Evolutionary conservation across 2,113 vertebrate species (phyloP), one percentile per base, ranked within the genome.

Genomic region (Xenopus borealis): DNA sequence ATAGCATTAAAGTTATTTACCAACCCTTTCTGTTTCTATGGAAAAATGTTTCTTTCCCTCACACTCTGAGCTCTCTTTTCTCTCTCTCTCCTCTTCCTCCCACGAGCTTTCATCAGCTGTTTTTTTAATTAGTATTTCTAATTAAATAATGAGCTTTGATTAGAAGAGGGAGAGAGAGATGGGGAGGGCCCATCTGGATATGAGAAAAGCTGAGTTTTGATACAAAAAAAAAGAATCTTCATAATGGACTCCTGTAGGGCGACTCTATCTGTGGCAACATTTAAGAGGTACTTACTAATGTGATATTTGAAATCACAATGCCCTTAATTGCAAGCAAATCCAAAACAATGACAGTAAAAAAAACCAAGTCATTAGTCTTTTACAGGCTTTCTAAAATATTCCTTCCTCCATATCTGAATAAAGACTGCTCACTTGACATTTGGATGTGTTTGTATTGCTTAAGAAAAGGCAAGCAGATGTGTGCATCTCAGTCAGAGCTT

Each of bases 111-210:
- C 47, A 63, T 77, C 74, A 77, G 74, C 74, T 77, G 66, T 57
- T 77, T 77, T 76, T 76, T 77, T 77, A 77, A 77, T 77, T 77
- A 77, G 67, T 55, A 57, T 77, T 77, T 63, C 74, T 77, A 77
- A 77, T 77, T 77, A 77, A 77, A 77, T 77, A 77, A 77, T 77
- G 59, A 77, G 67, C 23, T 33, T 30, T 77, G 74, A 77, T 77
- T 40, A 77, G 74, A 62, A 69, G 10, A 62, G 40, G 65, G 65
- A 47, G 23, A 23, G 64, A 66, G n/a, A 69, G 57, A 62, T 52
- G 14, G 45, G 73, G 46, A 75, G 73, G 66, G 46, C 46, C 74
- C 74, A 77, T 77, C 74, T 77, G 74, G 74, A 70, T 69, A 46
- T 52, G 13, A 16, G 33, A 66, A 27, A 57, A 40, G 47, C 19